Evolutionary conservation across 92 coral and sea anemone species (phyloP), one percentile per base, ranked within the genome.

Genomic region (Paramuricea clavata): DNA sequence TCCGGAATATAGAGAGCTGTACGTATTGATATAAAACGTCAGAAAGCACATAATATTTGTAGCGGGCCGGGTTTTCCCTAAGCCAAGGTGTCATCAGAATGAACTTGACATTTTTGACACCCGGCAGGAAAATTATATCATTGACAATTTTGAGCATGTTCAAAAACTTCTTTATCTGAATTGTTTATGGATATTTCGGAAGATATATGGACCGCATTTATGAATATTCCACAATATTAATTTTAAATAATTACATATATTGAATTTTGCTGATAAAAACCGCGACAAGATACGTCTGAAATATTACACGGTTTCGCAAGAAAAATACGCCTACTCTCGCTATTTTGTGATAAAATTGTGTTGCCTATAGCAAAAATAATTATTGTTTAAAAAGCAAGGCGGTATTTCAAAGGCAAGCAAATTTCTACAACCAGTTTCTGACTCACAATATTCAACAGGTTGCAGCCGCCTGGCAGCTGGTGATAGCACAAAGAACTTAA

Each of bases 381-480:
- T 65, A n/a, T 60, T 60, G 31, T 60, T 65, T 65, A 56, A 56
- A 56, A 54, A 19, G 21, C 72, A n/a, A 65, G 72, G 72, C 36
- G 72, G 72, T 27, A 65, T 26, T 65, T 65, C 36, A 65, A 65
- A 65, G 36, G 70, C 13, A 31, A 54, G 72, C 16, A 28, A 27
- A 65, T 27, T 21, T 28, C 28, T 31, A 28, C 12, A 27, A 65
- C 72, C 72, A 27, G 72, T 65, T 65, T 31, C 13, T 8, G 28
- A 65, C 72, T 65, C 72, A 72, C 44, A 60, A 79, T 31, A 79
- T 30, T 73, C 84, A 79, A 79, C 84, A 79, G 84, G 84, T 79
- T 79, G 84, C 49, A 12, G 22, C 62, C 12, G 72, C 39, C 72
- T 65, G 72, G 39, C 72, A 65, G 72, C 72, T 65, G 72, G 35